Base-by-base conservation (phyloP, 1,140 invertebrate genomes). In the Bombus confusus region DNA sequence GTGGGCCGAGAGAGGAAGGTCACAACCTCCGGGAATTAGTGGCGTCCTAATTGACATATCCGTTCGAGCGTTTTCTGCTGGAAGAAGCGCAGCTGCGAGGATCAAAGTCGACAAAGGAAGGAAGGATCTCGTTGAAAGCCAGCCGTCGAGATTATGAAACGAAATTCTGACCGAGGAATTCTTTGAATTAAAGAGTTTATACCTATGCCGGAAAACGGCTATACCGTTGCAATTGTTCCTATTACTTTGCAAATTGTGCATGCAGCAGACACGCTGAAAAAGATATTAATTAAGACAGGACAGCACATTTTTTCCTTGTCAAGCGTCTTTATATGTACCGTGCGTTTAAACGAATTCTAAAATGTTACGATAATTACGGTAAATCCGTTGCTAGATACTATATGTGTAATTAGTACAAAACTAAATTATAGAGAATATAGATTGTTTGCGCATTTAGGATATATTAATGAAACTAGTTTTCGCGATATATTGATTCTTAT, bases 41-140 rank as follows among this genome's bases (percentile, higher is more conserved):
- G 76, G 76, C 86, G 86, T 91, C 86, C 87, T 92, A 92, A 92
- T 92, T 92, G 91, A 88, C 85, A 78, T 91, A 90, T 92, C 90
- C 91, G 90, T 86, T 87, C 75, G 90, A 68, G 71, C 31, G 41
- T 66, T 82, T 86, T 66, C 86, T 73, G 86, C 68, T 41, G 22
- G 37, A 68, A 78, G 72, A 62, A 69, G 39, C 15, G 76, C 76
- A 80, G 59, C 73, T 78, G 69, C 22, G 59, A 80, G 71, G 76
- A 85, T 85, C 75, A 69, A 85, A 80, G 68, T 64, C 41, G 76
- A 28, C 68, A 3, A 18, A 74, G 41, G 86, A 62, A 79, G 41
- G 83, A 71, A 71, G 83, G 76, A 80, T 73, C 72, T 79, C 28
- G 74, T 52, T 82, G 34, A 57, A 37, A 25, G 3, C 9, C 47